Conservation (phyloP, 2,888 invertebrate genomes). For the Calephelis perditalis region DNA sequence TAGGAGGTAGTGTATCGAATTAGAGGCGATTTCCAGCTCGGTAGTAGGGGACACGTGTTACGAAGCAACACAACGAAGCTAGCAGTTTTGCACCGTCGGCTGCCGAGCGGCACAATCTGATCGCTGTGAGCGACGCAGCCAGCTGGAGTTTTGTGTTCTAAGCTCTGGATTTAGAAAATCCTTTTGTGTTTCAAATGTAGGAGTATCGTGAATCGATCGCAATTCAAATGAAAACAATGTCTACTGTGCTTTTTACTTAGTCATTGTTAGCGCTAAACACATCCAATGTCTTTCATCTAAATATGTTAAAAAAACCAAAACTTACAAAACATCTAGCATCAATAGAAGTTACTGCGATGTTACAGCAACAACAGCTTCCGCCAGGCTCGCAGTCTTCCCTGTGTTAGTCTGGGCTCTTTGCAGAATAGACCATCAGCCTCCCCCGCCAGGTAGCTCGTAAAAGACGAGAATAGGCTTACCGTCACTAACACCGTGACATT, state of each 20-base stretch:
- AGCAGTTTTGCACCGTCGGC: conserved; percentile 40
- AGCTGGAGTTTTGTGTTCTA: conserved; percentile 50
- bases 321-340: too few relatives aligned
- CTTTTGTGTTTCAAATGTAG: conserved; percentile 28
- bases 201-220: conserved; percentile 27
- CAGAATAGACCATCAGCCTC: too few relatives aligned
- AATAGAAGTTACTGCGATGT: too few relatives aligned
- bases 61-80: conserved; percentile 9
- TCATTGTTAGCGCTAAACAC: too few relatives aligned
- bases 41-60: conserved; percentile 20
- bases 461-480: too few relatives aligned
- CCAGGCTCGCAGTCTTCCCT: too few relatives aligned
- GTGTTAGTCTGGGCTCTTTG: too few relatives aligned
- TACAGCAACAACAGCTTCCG: too few relatives aligned
- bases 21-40: conserved; percentile 3
- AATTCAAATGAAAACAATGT: conserved; percentile 20
- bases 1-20: conserved; percentile 2
- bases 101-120: conserved; percentile 37
- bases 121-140: conserved; percentile 47
- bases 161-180: conserved; percentile 48
- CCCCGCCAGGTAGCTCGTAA: too few relatives aligned
- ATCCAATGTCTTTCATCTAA: too few relatives aligned
- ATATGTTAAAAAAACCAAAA: too few relatives aligned
- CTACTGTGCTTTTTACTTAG: neutral
- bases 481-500: too few relatives aligned